Conservation (phyloP, 1,140 invertebrate genomes). For the Psilanteris sp. region DNA sequence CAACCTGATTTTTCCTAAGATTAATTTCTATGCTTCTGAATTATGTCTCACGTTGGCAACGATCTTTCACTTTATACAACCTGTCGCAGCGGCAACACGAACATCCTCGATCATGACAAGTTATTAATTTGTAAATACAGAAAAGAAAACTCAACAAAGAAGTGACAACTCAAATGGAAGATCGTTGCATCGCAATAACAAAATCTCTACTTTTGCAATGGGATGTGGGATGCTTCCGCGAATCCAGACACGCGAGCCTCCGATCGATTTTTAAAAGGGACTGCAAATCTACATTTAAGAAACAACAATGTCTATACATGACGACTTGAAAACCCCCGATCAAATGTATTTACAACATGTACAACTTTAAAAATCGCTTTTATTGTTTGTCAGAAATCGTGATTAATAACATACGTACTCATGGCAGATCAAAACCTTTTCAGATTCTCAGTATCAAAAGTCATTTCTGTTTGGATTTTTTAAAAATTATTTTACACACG, state of each 20-base stretch:
- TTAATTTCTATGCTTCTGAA: slow-evolving; percentile 44
- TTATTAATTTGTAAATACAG: slow-evolving; percentile 3
- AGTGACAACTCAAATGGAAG: slow-evolving; percentile 16
- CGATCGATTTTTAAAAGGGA: slow-evolving; percentile 32
- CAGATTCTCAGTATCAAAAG: slow-evolving; percentile 51
- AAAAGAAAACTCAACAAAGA: not conserved
- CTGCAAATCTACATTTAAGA: slow-evolving; percentile 48
- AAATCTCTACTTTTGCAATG: slow-evolving; percentile 50
- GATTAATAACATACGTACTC: slow-evolving; percentile 28
- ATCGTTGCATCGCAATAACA: slow-evolving; percentile 6
- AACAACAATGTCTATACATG: slow-evolving; percentile 59
- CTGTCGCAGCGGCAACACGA: slow-evolving; percentile 41
- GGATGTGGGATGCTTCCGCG: slow-evolving; percentile 41
- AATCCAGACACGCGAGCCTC: slow-evolving; percentile 45
- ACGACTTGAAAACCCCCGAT: slow-evolving; percentile 49
- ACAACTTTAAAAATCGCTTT: slow-evolving; percentile 56
- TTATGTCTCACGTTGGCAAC: slow-evolving; percentile 10
- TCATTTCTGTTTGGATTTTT: slow-evolving; percentile 20
- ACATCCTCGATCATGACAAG: slow-evolving; percentile 31
- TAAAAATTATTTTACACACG: too few species aligned
- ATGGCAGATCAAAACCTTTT: slow-evolving; percentile 25
- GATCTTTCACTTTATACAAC: slow-evolving; percentile 19
- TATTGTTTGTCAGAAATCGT: slow-evolving; percentile 49
- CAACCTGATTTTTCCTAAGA: slow-evolving; percentile 50
- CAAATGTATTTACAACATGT: slow-evolving; percentile 60